phyloP scores from a whole-genome alignment of 1,140 invertebrate species.

The Kradibia gibbosae region DNA sequence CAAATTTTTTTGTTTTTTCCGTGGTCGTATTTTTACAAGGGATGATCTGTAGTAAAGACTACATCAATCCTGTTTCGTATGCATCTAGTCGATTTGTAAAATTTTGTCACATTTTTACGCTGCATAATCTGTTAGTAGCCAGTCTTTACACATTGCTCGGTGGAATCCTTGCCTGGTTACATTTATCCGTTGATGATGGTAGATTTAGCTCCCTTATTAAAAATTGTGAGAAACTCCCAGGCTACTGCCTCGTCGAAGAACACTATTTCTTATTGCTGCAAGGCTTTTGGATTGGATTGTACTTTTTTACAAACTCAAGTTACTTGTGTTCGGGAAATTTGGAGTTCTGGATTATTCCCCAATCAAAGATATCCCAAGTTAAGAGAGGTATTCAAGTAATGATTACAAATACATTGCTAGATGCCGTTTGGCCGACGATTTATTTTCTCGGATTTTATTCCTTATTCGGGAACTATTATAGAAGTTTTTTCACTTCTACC shows the following conservation, averaged over 20 bases:
- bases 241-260: constrained; percentile 72
- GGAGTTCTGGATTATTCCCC: constrained; percentile 78
- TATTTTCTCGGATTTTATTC: constrained; percentile 77
- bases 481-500: constrained; percentile 51
- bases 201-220: constrained; percentile 70
- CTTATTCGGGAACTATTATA: constrained; percentile 71
- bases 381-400: constrained; percentile 74
- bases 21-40: constrained; percentile 74
- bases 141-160: constrained; percentile 76
- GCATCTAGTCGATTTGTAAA: constrained; percentile 77
- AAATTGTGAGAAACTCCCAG: constrained; percentile 55
- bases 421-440: constrained; percentile 76
- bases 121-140: constrained; percentile 75
- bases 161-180: constrained; percentile 76
- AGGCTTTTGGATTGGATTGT: constrained; percentile 80
- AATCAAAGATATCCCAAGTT: constrained; percentile 78
- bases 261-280: constrained; percentile 77
- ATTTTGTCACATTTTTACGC: constrained; percentile 75
- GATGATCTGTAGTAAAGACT: constrained; percentile 76
- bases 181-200: constrained; percentile 75
- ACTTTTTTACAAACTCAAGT: constrained; percentile 77
- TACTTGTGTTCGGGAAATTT: constrained; percentile 66
- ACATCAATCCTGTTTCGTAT: constrained; percentile 72
- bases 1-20: constrained; percentile 73
- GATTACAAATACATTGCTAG: constrained; percentile 74